Evolutionary conservation across 2,797 vertebrate species (phyloP).

Genomic region (Urocyon cinereoargenteus): DNA sequence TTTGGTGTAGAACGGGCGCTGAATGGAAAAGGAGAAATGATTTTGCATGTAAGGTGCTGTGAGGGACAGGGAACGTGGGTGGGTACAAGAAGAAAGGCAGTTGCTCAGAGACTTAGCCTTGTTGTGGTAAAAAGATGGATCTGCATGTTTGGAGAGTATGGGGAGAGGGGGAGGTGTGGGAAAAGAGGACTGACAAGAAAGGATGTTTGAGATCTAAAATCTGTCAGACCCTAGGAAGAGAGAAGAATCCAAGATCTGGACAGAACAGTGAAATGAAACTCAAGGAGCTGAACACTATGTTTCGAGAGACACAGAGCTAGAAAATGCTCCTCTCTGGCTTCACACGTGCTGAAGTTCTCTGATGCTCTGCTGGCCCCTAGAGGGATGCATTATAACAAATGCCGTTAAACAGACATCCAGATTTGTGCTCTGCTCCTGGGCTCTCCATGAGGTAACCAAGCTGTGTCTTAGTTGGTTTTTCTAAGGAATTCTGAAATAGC

Average conservation of each 20-base stretch:
- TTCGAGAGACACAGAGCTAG: slow-evolving; percentile 7
- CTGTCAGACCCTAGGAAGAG: neutral
- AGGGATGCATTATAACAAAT: slow-evolving; percentile 80
- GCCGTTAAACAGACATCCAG: neutral
- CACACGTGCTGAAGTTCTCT: slow-evolving; percentile 68
- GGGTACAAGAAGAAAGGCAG: neutral
- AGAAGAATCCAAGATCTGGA: neutral
- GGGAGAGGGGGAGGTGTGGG: neutral
- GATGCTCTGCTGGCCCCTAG: slow-evolving; percentile 88
- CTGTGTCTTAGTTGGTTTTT: neutral
- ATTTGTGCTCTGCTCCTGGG: neutral
- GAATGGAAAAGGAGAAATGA: neutral
- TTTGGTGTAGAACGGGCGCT: neutral
- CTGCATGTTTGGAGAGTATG: neutral
- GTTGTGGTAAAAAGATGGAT: neutral
- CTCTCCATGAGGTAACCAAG: neutral
- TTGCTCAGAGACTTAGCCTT: neutral
- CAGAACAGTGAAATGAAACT: slow-evolving; percentile 36
- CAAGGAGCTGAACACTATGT: slow-evolving; percentile 42
- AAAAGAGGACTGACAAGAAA: neutral
- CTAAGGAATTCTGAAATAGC: neutral
- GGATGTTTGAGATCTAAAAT: neutral
- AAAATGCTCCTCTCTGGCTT: neutral
- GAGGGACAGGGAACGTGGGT: neutral
- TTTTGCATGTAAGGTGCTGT: too few species aligned